Conservation (phyloP, 2,797 vertebrate species). For the Aulostomus chinensis region DNA sequence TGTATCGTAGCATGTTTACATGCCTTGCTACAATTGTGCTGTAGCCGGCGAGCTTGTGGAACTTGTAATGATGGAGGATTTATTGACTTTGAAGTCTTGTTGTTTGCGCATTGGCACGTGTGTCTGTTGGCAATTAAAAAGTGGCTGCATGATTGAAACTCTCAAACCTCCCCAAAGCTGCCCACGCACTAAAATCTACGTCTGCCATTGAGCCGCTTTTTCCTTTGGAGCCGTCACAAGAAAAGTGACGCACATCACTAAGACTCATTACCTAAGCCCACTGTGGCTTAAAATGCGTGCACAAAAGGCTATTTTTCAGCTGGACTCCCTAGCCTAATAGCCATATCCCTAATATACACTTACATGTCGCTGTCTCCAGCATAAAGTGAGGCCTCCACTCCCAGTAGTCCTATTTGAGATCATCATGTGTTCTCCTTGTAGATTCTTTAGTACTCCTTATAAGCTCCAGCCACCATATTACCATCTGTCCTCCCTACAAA, state of each 20-base stretch:
- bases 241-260: too few species aligned
- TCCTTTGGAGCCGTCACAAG: background rate
- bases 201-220: constrained; percentile 11
- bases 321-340: constrained; percentile 32
- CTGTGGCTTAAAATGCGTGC: constrained; percentile 14
- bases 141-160: constrained; percentile 33
- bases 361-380: constrained; percentile 26
- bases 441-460: constrained; percentile 42
- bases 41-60: constrained; percentile 33
- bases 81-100: constrained; percentile 59
- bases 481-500: constrained; percentile 47
- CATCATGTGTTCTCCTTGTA: constrained; percentile 51
- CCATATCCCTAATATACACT: constrained; percentile 44
- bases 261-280: constrained; percentile 45
- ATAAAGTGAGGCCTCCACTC: constrained; percentile 43
- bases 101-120: constrained; percentile 49
- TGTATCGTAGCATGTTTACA: constrained; percentile 44
- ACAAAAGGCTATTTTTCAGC: constrained; percentile 48
- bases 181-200: constrained; percentile 21
- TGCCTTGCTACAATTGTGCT: constrained; percentile 35
- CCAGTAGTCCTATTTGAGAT: constrained; percentile 62
- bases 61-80: constrained; percentile 49
- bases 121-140: constrained; percentile 36
- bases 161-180: constrained; percentile 25
- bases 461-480: constrained; percentile 41